Evolutionary conservation across 2,888 invertebrate species (phyloP).

Genomic region (Sphecodes monilicornis): DNA sequence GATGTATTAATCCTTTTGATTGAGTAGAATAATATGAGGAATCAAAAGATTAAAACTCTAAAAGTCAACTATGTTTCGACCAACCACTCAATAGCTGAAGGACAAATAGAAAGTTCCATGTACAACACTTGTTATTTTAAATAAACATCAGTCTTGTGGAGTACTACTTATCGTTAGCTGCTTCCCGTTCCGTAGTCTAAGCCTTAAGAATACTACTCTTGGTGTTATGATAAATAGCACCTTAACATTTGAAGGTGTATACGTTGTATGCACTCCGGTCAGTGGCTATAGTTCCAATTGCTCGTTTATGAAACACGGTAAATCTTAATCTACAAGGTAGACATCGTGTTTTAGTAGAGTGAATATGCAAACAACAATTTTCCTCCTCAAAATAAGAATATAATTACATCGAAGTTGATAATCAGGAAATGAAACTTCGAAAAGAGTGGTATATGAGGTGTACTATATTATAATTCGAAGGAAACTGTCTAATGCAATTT

Average conservation of each 20-base stretch:
- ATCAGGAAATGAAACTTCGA: no score
- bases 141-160: background rate
- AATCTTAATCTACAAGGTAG: background rate
- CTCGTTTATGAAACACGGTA: background rate
- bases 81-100: background rate
- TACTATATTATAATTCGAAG: no score
- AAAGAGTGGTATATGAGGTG: no score
- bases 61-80: background rate
- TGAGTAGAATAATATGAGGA: background rate
- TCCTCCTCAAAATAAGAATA: no score
- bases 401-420: no score
- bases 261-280: background rate
- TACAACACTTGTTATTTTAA: constrained; percentile 4
- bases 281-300: background rate
- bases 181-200: constrained; percentile 7
- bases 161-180: background rate
- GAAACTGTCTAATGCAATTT: no score
- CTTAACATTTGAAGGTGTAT: background rate
- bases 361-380: background rate
- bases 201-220: background rate
- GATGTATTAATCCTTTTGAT: background rate
- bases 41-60: background rate
- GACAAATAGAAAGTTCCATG: background rate
- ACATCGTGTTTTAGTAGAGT: background rate
- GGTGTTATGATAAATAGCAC: background rate